A percentile compares a stretch with the other conserved stretches of the same genome.
Conservation (phyloP, 1,140 invertebrate species). For the Drosophila sucinea region DNA sequence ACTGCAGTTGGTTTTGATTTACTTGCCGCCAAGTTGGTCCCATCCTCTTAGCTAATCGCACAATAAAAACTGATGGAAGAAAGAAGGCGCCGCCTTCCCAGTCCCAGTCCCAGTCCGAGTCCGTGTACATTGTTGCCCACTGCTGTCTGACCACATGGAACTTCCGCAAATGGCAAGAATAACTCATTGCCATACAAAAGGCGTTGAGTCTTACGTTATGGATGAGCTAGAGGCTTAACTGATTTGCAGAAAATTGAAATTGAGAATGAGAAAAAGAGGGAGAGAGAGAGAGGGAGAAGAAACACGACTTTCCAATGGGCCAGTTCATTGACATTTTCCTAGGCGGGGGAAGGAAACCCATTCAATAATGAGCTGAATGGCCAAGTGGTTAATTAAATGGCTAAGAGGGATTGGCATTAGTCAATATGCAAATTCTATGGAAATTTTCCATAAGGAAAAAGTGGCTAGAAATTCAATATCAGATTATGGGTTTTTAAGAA, state of each 20-base stretch:
- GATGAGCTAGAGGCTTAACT: slow-evolving; percentile 14
- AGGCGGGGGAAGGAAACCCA: slow-evolving; percentile 1
- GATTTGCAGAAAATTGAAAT: slow-evolving; percentile 20
- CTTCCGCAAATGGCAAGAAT: slow-evolving; percentile 10
- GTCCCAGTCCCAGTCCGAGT: not conserved
- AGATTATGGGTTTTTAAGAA: too few relatives aligned
- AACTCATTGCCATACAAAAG: slow-evolving; percentile 9
- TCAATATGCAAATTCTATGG: slow-evolving; percentile 3
- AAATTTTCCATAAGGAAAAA: not conserved
- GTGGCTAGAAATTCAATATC: not conserved
- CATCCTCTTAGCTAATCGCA: not conserved
- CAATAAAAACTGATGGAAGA: slow-evolving; percentile 19
- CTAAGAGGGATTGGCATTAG: not conserved
- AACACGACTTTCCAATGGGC: slow-evolving; percentile 4
- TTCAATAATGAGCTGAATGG: slow-evolving; percentile 16
- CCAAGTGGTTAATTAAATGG: slow-evolving; percentile 8
- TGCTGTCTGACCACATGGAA: not conserved
- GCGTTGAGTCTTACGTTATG: slow-evolving; percentile 19
- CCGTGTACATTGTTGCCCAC: not conserved
- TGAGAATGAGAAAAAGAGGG: not conserved
- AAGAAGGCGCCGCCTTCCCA: not conserved
- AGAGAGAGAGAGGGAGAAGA: not conserved
- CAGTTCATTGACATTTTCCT: slow-evolving; percentile 15
- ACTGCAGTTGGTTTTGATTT: slow-evolving; percentile 8
- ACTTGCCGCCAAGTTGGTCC: not conserved